A percentile compares a stretch with the other conserved stretches of the same genome.
Evolutionary conservation across 2,888 invertebrate genomes (phyloP).

Genomic region (Biston stratarius): DNA sequence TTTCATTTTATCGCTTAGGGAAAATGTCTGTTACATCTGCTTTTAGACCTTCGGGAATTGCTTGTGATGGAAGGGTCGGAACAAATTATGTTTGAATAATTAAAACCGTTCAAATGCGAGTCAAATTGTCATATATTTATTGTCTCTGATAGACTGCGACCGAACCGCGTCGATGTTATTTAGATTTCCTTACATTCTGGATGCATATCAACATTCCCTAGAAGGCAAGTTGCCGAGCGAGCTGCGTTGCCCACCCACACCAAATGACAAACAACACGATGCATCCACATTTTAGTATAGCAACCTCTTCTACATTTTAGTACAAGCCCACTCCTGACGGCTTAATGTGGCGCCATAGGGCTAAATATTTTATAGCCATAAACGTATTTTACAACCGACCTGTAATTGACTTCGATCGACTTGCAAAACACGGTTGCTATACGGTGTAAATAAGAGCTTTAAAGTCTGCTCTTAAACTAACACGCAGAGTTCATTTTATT

Average conservation of each 20-base stretch:
- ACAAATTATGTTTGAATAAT: slow-evolving; percentile 25
- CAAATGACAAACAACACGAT: slow-evolving; percentile 49
- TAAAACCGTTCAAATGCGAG: background rate
- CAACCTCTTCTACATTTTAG: slow-evolving; percentile 59
- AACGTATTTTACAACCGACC: slow-evolving; percentile 40
- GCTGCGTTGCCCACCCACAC: slow-evolving; percentile 71
- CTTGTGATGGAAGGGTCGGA: slow-evolving; percentile 13
- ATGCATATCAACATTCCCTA: slow-evolving; percentile 80
- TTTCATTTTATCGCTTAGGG: slow-evolving; percentile 4
- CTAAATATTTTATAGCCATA: slow-evolving; percentile 54
- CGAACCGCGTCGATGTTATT: slow-evolving; percentile 44
- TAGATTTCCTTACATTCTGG: slow-evolving; percentile 66
- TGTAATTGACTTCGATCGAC: slow-evolving; percentile 34
- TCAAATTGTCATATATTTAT: slow-evolving; percentile 13
- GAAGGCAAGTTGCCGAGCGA: slow-evolving; percentile 71
- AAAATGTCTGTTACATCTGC: slow-evolving; percentile 10
- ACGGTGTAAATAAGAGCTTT: slow-evolving; percentile 23
- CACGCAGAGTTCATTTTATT: slow-evolving; percentile 10
- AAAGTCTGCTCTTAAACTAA: slow-evolving; percentile 15
- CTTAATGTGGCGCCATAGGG: slow-evolving; percentile 65
- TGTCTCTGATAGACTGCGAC: slow-evolving; percentile 11
- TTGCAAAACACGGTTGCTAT: slow-evolving; percentile 29
- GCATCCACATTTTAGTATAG: slow-evolving; percentile 27
- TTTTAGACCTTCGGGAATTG: slow-evolving; percentile 5
- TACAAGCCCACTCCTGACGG: slow-evolving; percentile 62